These are phyloP conservation scores for Cylloceria caligata DNA, from an alignment of 2,888 invertebrate genomes.

Conservation along the genomic window DNA sequence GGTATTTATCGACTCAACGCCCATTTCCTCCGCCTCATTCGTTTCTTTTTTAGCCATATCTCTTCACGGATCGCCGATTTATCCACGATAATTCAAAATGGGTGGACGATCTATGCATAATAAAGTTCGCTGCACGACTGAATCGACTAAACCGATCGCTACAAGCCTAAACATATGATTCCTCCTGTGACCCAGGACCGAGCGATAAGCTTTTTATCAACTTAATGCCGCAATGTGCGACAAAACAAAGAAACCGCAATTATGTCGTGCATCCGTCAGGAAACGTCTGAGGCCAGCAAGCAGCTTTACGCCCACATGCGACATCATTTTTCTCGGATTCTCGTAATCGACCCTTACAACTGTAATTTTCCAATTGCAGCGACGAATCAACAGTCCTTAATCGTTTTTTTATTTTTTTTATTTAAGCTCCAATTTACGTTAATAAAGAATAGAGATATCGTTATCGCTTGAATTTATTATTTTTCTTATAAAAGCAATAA, in stretches of 20 bases:
- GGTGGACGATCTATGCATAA: constrained; percentile 9
- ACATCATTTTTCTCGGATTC: background rate
- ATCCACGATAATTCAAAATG: background rate
- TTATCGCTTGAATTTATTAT: no score
- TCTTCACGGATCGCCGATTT: background rate
- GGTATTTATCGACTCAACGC: background rate
- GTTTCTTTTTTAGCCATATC: constrained; percentile 4
- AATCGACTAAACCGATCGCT: background rate
- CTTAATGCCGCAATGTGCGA: constrained; percentile 11
- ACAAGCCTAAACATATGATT: constrained; percentile 4
- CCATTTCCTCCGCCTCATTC: background rate
- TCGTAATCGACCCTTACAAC: background rate
- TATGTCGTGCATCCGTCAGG: constrained; percentile 63
- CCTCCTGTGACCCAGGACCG: constrained; percentile 12
- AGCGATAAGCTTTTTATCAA: constrained; percentile 63
- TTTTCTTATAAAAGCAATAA: no score
- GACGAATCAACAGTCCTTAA: background rate
- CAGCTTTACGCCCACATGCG: background rate
- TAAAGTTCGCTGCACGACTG: constrained; percentile 43
- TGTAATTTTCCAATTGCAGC: background rate
- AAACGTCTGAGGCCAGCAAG: constrained; percentile 54
- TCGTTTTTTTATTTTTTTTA: no score
- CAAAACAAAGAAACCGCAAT: constrained; percentile 66
- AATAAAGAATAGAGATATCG: no score
- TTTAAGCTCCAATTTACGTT: no score